A percentile compares a stretch with the other conserved stretches of the same genome.
Evolutionary conservation across 1,140 invertebrate species (phyloP).

Genomic region (Muscidifurax raptorellus): DNA sequence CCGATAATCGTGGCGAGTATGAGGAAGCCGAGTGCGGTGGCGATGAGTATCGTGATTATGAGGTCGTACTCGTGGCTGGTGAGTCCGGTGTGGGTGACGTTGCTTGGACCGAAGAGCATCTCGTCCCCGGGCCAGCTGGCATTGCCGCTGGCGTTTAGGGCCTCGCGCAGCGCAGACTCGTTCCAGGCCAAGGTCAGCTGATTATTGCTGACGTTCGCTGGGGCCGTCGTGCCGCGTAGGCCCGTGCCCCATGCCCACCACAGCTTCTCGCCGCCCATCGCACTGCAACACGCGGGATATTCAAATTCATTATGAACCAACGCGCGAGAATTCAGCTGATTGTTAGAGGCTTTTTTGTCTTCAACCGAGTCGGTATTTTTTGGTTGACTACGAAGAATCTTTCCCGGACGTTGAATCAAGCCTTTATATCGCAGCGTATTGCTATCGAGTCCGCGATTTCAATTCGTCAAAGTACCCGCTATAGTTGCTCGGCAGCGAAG

Average conservation of each 20-base stretch:
- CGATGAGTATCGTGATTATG: conserved; percentile 60
- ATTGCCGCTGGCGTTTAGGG: conserved; percentile 58
- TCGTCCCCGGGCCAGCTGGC: conserved; percentile 56
- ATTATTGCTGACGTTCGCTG: conserved; percentile 58
- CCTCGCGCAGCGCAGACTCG: conserved; percentile 54
- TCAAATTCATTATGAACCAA: background rate
- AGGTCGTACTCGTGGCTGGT: conserved; percentile 55
- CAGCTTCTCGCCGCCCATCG: conserved; percentile 64
- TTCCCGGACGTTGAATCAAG: no score
- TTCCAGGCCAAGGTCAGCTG: conserved; percentile 59
- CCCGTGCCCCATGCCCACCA: conserved; percentile 67
- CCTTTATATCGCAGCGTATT: no score
- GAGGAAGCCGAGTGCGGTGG: conserved; percentile 67
- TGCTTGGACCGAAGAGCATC: background rate
- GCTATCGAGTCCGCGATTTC: background rate
- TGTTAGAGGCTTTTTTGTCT: no score
- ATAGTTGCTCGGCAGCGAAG: background rate
- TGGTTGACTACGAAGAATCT: no score
- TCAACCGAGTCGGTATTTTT: no score
- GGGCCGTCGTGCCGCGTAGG: conserved; percentile 56
- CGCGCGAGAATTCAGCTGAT: no score
- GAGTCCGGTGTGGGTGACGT: conserved; percentile 45
- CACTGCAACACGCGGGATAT: conserved; percentile 15
- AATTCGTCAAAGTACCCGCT: conserved; percentile 13
- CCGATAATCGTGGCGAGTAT: conserved; percentile 72